phyloP scores from a whole-genome alignment of 2,888 invertebrate genomes.

The Rhaphigaster nebulosa region DNA sequence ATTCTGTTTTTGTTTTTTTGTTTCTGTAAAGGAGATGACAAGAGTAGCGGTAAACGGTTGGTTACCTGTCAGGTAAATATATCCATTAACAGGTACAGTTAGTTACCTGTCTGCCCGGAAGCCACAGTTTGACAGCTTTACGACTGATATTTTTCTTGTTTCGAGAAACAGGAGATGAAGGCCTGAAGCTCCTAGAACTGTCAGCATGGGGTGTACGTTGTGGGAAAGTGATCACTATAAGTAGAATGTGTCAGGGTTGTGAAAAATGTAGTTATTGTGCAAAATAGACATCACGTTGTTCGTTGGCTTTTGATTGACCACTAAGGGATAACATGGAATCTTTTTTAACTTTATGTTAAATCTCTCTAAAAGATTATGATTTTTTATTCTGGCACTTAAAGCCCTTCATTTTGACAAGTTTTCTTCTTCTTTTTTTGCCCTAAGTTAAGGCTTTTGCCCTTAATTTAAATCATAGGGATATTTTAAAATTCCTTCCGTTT shows the following conservation, averaged over 20 bases:
- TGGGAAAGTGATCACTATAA: background rate
- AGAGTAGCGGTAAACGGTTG: background rate
- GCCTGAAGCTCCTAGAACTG: background rate
- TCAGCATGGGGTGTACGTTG: background rate
- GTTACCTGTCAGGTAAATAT: conserved; percentile 12
- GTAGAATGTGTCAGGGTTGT: background rate
- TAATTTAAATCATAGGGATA: too few species aligned
- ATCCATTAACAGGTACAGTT: conserved; percentile 15
- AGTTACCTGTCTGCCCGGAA: background rate
- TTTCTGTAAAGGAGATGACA: background rate
- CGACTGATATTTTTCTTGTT: background rate
- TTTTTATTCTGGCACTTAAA: too few species aligned
- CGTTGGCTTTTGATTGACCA: background rate
- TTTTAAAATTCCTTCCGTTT: too few species aligned
- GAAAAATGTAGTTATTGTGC: background rate
- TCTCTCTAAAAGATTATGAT: too few species aligned
- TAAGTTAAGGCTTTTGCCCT: too few species aligned
- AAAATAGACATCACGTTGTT: background rate
- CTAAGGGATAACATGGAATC: too few species aligned
- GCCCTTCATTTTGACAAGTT: too few species aligned
- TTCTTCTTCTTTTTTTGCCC: too few species aligned
- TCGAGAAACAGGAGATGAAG: background rate
- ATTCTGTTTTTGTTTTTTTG: background rate
- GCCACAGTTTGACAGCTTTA: conserved; percentile 9
- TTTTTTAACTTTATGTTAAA: too few species aligned